Evolutionary conservation across 53 echinoderm and acorn worm species (phyloP).

Genomic region (Echinarachnius parma): DNA sequence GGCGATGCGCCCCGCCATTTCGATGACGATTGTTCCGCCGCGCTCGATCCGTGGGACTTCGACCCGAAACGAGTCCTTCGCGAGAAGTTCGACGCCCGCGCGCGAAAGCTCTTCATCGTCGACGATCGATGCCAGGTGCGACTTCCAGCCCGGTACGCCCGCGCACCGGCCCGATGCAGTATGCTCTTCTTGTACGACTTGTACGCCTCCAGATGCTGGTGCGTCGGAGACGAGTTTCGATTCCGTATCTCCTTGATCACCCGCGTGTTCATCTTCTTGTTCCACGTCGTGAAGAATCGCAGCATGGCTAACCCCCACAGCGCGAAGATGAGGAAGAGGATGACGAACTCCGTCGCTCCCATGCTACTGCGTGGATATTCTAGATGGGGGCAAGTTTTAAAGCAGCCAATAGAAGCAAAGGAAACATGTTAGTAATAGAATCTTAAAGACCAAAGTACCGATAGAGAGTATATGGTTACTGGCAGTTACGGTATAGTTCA

Average conservation of each 20-base stretch:
- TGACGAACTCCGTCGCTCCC: constrained; percentile 53
- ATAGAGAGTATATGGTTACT: too few species aligned
- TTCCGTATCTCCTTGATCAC: constrained; percentile 47
- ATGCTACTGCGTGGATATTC: constrained; percentile 6
- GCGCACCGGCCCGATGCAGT: neutral
- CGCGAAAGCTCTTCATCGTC: constrained; percentile 31
- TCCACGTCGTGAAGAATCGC: constrained; percentile 84
- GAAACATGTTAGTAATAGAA: constrained; percentile 25
- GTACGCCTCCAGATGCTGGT: constrained; percentile 33
- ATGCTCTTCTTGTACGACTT: constrained; percentile 14
- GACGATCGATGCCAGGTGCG: constrained; percentile 22
- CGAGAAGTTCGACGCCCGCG: constrained; percentile 39
- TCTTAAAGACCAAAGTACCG: too few species aligned
- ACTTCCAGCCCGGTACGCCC: neutral
- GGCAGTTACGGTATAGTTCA: too few species aligned
- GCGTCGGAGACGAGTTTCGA: constrained; percentile 26
- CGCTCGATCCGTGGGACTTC: constrained; percentile 5
- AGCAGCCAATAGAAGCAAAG: neutral
- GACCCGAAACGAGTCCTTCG: constrained; percentile 19
- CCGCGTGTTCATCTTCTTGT: constrained; percentile 82
- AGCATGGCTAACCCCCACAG: constrained; percentile 77
- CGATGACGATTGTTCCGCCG: too few species aligned
- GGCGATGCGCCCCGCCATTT: too few species aligned
- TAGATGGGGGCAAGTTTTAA: neutral
- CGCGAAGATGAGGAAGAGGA: constrained; percentile 65